Evolutionary conservation across 2,888 invertebrate genomes (phyloP).

Genomic region (Acleris literana): DNA sequence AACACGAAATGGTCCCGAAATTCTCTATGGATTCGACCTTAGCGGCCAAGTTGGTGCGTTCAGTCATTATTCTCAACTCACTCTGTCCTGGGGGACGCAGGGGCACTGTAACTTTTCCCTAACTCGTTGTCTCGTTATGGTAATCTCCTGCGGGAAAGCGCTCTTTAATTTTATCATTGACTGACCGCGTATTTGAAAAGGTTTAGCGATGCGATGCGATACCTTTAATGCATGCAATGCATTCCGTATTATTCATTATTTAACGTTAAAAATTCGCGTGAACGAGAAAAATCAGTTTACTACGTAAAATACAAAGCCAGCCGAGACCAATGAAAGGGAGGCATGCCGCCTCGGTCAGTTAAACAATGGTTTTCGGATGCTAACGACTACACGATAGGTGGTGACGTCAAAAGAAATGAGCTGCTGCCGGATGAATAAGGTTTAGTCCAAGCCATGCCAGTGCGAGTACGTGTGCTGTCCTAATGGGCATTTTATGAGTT

Average conservation of each 20-base stretch:
- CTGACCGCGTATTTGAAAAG: constrained; percentile 39
- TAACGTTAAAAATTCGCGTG: constrained; percentile 16
- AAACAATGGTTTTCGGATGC: constrained; percentile 49
- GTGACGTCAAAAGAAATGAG: constrained; percentile 33
- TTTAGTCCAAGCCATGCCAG: too few species aligned
- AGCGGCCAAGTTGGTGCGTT: constrained; percentile 53
- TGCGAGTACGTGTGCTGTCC: too few species aligned
- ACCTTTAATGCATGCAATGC: constrained; percentile 1
- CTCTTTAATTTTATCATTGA: constrained; percentile 54
- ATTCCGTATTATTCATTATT: constrained; percentile 8
- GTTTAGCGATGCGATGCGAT: too few species aligned
- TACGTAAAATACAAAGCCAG: constrained; percentile 51
- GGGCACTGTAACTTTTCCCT: constrained; percentile 59
- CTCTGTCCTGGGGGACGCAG: constrained; percentile 49
- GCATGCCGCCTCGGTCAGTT: constrained; percentile 53
- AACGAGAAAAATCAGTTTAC: constrained; percentile 45
- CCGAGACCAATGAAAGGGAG: constrained; percentile 48
- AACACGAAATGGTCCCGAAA: constrained; percentile 25
- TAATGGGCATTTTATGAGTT: too few species aligned
- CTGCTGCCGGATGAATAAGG: constrained; percentile 27
- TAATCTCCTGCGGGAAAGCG: constrained; percentile 55
- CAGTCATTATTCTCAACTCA: constrained; percentile 61
- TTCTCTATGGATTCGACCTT: constrained; percentile 44
- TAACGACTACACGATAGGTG: constrained; percentile 47
- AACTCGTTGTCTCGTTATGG: constrained; percentile 65